Evolutionary conservation across 92 coral and sea anemone genomes (phyloP).

Genomic region (Isaurus tuberculatus): DNA sequence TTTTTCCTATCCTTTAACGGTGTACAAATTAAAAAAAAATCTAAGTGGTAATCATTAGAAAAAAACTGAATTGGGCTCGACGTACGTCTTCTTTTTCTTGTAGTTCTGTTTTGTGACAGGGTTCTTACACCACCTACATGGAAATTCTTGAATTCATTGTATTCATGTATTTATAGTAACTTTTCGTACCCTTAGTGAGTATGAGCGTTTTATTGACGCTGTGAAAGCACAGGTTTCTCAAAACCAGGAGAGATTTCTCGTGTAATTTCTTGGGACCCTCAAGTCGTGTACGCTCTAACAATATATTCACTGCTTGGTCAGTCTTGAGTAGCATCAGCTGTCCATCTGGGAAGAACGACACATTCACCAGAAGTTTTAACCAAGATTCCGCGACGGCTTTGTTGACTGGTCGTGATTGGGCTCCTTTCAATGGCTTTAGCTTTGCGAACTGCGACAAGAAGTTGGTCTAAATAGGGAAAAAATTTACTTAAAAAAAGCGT

Average conservation of each 20-base stretch:
- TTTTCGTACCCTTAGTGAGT: conserved; percentile 86
- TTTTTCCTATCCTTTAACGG: too few species aligned
- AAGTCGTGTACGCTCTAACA: conserved; percentile 68
- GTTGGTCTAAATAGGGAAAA: conserved; percentile 70
- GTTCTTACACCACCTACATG: too few species aligned
- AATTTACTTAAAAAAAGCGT: too few species aligned
- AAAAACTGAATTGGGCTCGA: too few species aligned
- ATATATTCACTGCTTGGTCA: conserved; percentile 63
- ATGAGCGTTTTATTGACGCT: conserved; percentile 85
- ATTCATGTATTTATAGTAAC: too few species aligned
- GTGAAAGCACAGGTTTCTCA: conserved; percentile 94
- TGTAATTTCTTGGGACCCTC: conserved; percentile 61
- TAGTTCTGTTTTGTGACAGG: too few species aligned
- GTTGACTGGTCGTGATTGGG: conserved; percentile 70
- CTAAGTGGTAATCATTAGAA: too few species aligned
- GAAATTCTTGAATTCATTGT: too few species aligned
- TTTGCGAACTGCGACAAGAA: conserved; percentile 86
- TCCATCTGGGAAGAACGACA: conserved; percentile 92
- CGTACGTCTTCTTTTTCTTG: too few species aligned
- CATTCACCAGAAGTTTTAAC: conserved; percentile 82
- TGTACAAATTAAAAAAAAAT: too few species aligned
- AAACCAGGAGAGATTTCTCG: conserved; percentile 84
- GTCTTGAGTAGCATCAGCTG: conserved; percentile 91
- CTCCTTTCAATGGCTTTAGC: conserved; percentile 75
- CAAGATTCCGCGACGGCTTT: conserved; percentile 68